A percentile compares a stretch with the other conserved stretches of the same genome.
These are phyloP conservation scores for Eueides isabella DNA, from an alignment of 1,140 invertebrate genomes.

Conservation along the genomic window DNA sequence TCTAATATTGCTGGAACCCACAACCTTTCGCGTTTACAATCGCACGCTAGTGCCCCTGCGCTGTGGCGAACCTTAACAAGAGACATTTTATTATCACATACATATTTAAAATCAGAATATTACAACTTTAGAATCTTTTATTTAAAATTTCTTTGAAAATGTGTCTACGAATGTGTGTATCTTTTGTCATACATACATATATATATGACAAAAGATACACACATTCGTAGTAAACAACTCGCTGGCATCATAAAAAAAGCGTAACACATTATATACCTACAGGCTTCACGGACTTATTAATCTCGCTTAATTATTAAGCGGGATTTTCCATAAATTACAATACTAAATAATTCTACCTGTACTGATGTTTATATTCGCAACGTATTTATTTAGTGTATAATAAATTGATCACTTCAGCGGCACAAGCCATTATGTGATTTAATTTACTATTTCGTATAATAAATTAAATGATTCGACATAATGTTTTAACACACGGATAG, in stretches of 20 bases:
- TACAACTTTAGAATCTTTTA: too few species aligned
- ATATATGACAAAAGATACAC: background rate
- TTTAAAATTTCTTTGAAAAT: too few species aligned
- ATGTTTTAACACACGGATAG: too few species aligned
- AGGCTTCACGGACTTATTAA: slow-evolving; percentile 17
- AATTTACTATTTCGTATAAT: background rate
- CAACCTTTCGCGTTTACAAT: too few species aligned
- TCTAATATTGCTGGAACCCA: too few species aligned
- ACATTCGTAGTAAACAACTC: background rate
- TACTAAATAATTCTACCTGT: slow-evolving; percentile 7
- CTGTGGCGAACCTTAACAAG: too few species aligned
- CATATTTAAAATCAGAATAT: too few species aligned
- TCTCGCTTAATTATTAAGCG: slow-evolving; percentile 14
- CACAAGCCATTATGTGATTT: background rate
- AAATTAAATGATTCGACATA: background rate
- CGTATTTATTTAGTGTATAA: background rate
- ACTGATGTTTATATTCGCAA: background rate
- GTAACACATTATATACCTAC: background rate
- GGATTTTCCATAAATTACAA: slow-evolving; percentile 25
- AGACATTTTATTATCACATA: too few species aligned
- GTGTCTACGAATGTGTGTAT: too few species aligned
- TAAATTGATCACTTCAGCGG: background rate
- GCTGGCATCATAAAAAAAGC: background rate
- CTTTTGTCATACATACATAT: background rate
- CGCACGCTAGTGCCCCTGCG: too few species aligned